Evolutionary conservation across 2,797 vertebrate species (phyloP).

Genomic region (Pogoniulus pusillus): DNA sequence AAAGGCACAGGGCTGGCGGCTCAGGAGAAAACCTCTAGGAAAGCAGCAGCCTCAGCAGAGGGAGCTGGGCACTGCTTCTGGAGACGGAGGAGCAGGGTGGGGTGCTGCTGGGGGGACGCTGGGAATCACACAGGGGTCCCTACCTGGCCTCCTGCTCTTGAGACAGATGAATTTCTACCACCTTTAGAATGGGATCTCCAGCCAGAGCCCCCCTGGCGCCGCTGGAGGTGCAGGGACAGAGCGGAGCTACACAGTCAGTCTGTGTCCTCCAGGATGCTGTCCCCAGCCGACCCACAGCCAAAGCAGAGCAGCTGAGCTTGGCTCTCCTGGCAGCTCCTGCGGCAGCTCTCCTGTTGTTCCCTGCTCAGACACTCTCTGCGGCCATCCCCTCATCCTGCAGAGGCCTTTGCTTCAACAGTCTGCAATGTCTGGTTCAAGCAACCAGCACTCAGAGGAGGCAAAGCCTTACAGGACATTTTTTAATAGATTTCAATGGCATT

Average conservation of each 20-base stretch:
- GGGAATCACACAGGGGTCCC: fast-evolving
- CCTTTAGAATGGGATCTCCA: not conserved
- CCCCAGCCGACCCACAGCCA: not conserved
- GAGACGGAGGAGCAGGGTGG: not conserved
- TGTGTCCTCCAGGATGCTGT: not conserved
- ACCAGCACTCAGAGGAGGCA: not conserved
- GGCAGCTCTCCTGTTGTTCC: not conserved
- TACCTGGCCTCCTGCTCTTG: not conserved
- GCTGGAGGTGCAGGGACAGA: not conserved
- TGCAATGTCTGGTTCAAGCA: not conserved
- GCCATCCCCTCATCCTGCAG: not conserved
- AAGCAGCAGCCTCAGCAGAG: not conserved
- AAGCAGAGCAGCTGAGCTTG: not conserved
- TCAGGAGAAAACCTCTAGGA: not conserved
- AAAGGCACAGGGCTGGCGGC: not conserved
- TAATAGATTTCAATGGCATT: constrained; percentile 7
- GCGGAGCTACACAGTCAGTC: not conserved
- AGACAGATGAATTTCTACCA: not conserved
- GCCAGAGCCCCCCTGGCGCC: fast-evolving
- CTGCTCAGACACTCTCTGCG: not conserved
- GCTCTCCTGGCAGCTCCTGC: not conserved
- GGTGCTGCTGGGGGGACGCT: fast-evolving
- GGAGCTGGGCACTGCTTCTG: fast-evolving
- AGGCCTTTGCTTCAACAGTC: not conserved
- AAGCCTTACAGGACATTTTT: not conserved